These are phyloP conservation scores for Agonum fuliginosum DNA, from an alignment of 2,888 invertebrate genomes.

Conservation along the genomic window DNA sequence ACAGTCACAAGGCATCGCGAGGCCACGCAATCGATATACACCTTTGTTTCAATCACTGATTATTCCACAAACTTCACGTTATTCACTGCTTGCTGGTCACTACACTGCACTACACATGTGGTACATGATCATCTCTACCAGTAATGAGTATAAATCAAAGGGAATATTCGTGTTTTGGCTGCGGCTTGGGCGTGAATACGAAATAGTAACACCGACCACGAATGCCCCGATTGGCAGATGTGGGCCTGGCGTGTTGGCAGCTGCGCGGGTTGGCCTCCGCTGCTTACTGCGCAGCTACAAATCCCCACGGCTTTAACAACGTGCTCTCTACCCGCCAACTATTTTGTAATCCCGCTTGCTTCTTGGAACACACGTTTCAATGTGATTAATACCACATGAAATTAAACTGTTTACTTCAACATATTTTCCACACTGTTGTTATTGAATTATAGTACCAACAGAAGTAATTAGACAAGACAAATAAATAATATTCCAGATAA, in stretches of 20 bases:
- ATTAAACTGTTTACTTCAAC: neutral
- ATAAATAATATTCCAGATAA: too few species aligned
- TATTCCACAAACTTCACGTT: neutral
- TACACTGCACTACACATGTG: constrained; percentile 5
- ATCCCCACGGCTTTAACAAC: constrained; percentile 41
- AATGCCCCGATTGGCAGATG: constrained; percentile 63
- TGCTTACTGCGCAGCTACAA: constrained; percentile 65
- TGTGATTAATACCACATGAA: neutral
- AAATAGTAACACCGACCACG: constrained; percentile 61
- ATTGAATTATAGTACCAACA: neutral
- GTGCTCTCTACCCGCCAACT: neutral
- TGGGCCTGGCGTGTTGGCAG: constrained; percentile 62
- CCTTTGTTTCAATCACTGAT: constrained; percentile 16
- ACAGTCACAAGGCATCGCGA: constrained; percentile 43
- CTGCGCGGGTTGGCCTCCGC: constrained; percentile 66
- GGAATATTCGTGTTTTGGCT: constrained; percentile 48
- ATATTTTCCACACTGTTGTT: neutral
- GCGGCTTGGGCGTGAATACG: constrained; percentile 61
- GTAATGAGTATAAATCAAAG: constrained; percentile 57
- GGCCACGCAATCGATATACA: constrained; percentile 49
- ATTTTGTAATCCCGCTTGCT: neutral
- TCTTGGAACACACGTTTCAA: neutral
- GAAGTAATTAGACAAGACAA: too few species aligned
- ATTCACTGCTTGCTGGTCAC: constrained; percentile 6
- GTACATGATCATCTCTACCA: neutral